phyloP scores from a whole-genome alignment of 2,797 vertebrate species.

The Novumbra hubbsi region DNA sequence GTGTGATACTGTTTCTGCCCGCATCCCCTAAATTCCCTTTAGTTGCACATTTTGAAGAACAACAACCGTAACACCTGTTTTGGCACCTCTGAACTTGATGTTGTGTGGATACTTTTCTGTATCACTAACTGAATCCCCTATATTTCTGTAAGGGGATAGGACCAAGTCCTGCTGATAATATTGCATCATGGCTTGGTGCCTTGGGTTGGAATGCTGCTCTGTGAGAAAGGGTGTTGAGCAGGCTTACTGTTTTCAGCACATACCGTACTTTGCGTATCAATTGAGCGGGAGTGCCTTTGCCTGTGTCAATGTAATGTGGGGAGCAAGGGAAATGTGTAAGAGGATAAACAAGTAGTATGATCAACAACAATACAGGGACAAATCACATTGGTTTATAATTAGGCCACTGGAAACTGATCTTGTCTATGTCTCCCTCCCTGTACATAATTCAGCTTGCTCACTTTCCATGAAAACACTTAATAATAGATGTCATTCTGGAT shows the following conservation, averaged over 20 bases:
- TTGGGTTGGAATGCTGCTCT: not conserved
- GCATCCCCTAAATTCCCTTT: not conserved
- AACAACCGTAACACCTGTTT: not conserved
- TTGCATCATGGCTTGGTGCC: not conserved
- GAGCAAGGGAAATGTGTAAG: not conserved
- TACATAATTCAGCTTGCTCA: not conserved
- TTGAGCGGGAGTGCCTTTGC: not conserved
- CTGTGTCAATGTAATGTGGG: not conserved
- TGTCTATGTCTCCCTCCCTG: no score
- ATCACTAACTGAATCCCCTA: not conserved
- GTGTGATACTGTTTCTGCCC: not conserved
- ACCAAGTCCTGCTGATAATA: not conserved
- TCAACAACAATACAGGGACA: not conserved
- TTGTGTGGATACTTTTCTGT: not conserved
- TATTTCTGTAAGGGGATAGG: not conserved
- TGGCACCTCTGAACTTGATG: not conserved
- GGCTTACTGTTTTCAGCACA: not conserved
- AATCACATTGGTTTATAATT: conserved; percentile 12
- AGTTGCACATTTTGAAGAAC: not conserved
- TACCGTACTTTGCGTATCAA: not conserved
- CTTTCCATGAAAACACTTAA: conserved; percentile 34
- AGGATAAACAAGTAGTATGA: not conserved
- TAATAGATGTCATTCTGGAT: conserved; percentile 29
- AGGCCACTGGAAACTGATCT: conserved; percentile 19
- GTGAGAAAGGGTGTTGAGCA: not conserved